Percentiles rank a stretch among this genome's conserved stretches.
These are phyloP conservation scores for Merops nubicus DNA, from an alignment of 2,113 vertebrate species.

Conservation along the genomic window DNA sequence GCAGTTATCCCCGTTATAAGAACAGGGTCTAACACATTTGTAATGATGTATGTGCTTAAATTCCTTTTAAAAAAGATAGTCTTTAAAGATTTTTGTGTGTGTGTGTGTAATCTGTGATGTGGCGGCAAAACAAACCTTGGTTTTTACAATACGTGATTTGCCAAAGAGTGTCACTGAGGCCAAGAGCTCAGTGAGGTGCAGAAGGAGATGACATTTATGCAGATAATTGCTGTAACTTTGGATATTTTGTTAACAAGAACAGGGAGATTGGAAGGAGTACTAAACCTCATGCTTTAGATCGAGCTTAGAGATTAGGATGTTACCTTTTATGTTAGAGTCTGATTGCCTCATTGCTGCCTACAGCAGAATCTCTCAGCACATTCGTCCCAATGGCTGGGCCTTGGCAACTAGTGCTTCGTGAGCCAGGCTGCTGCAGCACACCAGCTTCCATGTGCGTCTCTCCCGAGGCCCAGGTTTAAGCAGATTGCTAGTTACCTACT, in stretches of 20 bases:
- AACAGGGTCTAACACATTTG: background rate
- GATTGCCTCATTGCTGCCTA: background rate
- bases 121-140: background rate
- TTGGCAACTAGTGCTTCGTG: background rate
- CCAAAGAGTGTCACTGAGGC: background rate
- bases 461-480: background rate
- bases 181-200: background rate
- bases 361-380: background rate
- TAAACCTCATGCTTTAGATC: background rate
- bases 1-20: background rate
- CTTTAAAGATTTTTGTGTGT: background rate
- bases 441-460: background rate
- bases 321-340: background rate
- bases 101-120: background rate
- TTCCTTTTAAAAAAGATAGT: background rate
- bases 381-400: accelerated
- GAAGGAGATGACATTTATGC: background rate
- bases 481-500: background rate
- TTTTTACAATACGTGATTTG: background rate
- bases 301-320: background rate
- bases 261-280: background rate
- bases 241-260: background rate
- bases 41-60: background rate
- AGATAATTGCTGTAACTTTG: background rate
- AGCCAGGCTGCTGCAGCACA: background rate